These are phyloP conservation scores for Hipparchia sbordonii DNA, from an alignment of 2,888 invertebrate genomes.

Conservation along the genomic window DNA sequence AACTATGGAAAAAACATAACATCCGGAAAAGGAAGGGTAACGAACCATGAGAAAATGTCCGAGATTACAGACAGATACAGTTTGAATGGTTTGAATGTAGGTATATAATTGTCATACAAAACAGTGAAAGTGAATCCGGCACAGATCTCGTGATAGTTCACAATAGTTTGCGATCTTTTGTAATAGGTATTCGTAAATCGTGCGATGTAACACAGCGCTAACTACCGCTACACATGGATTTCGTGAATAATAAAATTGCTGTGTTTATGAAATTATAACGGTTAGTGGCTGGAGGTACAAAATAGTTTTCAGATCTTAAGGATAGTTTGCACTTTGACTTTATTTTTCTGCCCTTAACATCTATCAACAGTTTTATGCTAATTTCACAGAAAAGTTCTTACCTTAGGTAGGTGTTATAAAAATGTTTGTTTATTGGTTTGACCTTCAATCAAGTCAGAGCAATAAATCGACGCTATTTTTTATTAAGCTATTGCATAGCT, in stretches of 20 bases:
- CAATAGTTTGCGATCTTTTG: conserved; percentile 31
- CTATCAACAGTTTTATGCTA: not conserved
- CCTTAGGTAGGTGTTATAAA: not conserved
- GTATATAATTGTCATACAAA: conserved; percentile 33
- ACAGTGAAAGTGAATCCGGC: conserved; percentile 51
- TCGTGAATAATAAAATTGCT: conserved; percentile 21
- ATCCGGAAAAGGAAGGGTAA: conserved; percentile 30
- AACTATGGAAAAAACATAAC: conserved; percentile 7
- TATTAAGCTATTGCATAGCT: too few relatives aligned
- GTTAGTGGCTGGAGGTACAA: too few relatives aligned
- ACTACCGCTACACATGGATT: conserved; percentile 34
- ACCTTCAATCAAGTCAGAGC: too few relatives aligned
- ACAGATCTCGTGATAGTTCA: conserved; percentile 41
- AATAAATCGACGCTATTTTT: too few relatives aligned
- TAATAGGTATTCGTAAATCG: conserved; percentile 37
- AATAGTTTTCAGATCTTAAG: too few relatives aligned
- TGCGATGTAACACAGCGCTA: conserved; percentile 30
- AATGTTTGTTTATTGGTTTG: too few relatives aligned
- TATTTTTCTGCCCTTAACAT: too few relatives aligned
- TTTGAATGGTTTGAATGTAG: conserved; percentile 2
- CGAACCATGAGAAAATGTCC: conserved; percentile 30
- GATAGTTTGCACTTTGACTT: too few relatives aligned
- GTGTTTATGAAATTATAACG: conserved; percentile 1
- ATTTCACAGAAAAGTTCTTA: not conserved
- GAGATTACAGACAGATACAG: conserved; percentile 29